A percentile compares a stretch with the other conserved stretches of the same genome.
phyloP scores from a whole-genome alignment of 2,888 invertebrate species.

The Leucoptera coffeella region DNA sequence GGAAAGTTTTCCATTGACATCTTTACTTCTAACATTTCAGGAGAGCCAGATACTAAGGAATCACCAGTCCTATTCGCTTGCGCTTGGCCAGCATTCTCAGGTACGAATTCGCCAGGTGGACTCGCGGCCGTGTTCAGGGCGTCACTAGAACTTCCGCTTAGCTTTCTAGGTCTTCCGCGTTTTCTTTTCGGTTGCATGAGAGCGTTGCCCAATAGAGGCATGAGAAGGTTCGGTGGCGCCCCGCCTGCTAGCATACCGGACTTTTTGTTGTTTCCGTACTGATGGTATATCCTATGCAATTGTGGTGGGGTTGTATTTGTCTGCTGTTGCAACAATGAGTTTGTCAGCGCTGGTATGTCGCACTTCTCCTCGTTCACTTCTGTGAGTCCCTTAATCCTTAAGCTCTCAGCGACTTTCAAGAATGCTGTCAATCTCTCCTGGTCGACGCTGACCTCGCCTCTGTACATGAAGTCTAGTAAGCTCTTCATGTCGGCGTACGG shows the following conservation, averaged over 20 bases:
- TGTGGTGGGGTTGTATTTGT: constrained; percentile 59
- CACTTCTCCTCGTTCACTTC: constrained; percentile 89
- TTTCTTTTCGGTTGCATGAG: constrained; percentile 82
- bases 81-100: constrained; percentile 38
- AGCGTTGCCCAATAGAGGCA: constrained; percentile 74
- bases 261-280: constrained; percentile 59
- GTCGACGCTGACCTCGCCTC: constrained; percentile 87
- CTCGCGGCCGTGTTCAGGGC: constrained; percentile 54
- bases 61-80: constrained; percentile 37
- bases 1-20: constrained; percentile 73
- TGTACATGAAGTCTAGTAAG: constrained; percentile 86
- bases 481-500: constrained; percentile 88
- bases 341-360: constrained; percentile 66
- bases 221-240: constrained; percentile 49
- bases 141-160: constrained; percentile 79
- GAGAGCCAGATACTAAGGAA: constrained; percentile 55
- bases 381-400: constrained; percentile 84
- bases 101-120: constrained; percentile 56
- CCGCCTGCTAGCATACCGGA: constrained; percentile 44
- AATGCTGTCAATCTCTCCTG: constrained; percentile 84
- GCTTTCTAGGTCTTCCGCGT: constrained; percentile 79
- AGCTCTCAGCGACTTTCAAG: constrained; percentile 80
- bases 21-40: constrained; percentile 79
- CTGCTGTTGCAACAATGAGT: constrained; percentile 56
- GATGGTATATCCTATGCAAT: constrained; percentile 66